Percentiles rank a stretch among this genome's conserved stretches.
Evolutionary conservation across 64 coral and sea anemone genomes (phyloP).

Genomic region (Stichodactyla helianthus): DNA sequence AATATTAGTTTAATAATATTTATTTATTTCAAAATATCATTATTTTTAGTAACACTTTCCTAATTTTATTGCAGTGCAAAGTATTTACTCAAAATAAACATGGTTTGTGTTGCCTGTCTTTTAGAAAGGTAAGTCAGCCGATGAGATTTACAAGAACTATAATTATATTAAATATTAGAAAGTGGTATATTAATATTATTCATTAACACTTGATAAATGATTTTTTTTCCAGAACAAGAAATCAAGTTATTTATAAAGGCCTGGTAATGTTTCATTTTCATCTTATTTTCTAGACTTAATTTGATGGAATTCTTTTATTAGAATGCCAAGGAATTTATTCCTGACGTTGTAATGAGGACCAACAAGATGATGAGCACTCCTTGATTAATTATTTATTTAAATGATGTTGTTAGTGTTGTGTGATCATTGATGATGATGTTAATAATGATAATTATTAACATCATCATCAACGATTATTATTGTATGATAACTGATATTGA

Average conservation of each 20-base stretch:
- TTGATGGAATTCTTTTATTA: no score
- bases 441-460: no score
- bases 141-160: background rate
- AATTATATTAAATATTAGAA: background rate
- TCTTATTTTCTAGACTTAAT: background rate
- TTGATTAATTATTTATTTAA: no score
- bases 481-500: no score
- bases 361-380: background rate
- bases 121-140: slow-evolving; percentile 19
- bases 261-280: background rate
- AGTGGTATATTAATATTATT: no score
- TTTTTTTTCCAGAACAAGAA: background rate
- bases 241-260: background rate
- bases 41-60: background rate
- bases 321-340: no score
- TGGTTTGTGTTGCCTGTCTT: slow-evolving; percentile 27
- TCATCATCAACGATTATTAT: no score
- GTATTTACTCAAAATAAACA: slow-evolving; percentile 47
- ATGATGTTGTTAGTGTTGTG: no score
- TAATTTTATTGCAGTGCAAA: slow-evolving; percentile 14
- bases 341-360: background rate
- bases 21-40: no score
- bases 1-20: background rate
- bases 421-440: no score
- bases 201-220: no score